Evolutionary conservation across 2,113 vertebrate species (phyloP), one percentile per base, ranked within the genome.

Genomic region (Ammodytes marinus): DNA sequence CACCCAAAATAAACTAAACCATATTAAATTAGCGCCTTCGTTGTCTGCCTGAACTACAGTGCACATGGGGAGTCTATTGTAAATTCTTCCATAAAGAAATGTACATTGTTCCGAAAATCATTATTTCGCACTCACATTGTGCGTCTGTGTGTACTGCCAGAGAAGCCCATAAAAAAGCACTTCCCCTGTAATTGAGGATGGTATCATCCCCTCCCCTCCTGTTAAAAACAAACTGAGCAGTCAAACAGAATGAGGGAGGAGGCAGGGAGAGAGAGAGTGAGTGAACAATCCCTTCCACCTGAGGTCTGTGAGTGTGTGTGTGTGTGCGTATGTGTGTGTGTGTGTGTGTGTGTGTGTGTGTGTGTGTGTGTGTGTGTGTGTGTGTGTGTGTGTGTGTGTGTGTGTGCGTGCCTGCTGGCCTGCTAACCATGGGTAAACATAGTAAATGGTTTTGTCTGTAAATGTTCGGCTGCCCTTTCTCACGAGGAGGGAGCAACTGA

Each of bases 81-180:
- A 75, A 86, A 85, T 73, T 50, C 27, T 52, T 35, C 59, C 19
- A 58, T 78, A 74, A 87, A 80, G 74, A 83, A 68, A 80, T 87
- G 45, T n/a, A 63, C 65, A 73, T 86, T 61, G 53, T 80, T 86
- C 77, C 78, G 53, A 81, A 27, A 87, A 83, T 87, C 88, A 91
- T 92, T 86, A 86, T 76, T 85, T 89, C 68, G 83, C 84, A 80
- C 84, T 81, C 61, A 66, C 67, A 47, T 74, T 80, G 85, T 89
- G 77, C 77, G 47, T 82, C 42, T 82, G 85, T 80, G 73, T 83
- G 76, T 63, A n/a, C 53, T 72, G 45, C 81, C 58, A 86, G 73
- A 90, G 75, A 86, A 63, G 61, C 85, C 85, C 86, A 89, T 95
- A 93, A 95, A 93, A 93, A 94, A 87, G 90, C 90, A 94, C 94